These are phyloP conservation scores for Junonia oenone DNA, from an alignment of 2,888 invertebrate species.

Conservation along the genomic window DNA sequence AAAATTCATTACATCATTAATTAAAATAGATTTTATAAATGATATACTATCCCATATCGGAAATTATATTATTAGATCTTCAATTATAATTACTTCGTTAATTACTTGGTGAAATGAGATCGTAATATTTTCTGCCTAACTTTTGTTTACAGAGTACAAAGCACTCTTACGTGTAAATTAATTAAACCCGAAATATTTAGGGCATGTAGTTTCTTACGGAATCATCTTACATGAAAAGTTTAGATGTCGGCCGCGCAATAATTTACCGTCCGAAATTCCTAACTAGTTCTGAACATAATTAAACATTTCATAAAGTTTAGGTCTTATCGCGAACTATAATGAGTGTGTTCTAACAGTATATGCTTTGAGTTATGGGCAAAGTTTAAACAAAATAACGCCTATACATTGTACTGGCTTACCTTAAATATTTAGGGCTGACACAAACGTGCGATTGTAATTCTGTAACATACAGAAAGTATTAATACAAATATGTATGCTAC, in stretches of 20 bases:
- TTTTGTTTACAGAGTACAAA: not conserved
- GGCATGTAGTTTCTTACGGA: conserved; percentile 7
- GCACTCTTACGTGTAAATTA: not conserved
- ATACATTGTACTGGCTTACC: conserved; percentile 3
- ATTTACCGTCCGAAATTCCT: conserved; percentile 22
- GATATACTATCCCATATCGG: no score
- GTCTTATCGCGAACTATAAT: conserved; percentile 26
- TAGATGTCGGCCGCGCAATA: conserved; percentile 26
- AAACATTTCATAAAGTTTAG: conserved; percentile 24
- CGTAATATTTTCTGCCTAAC: not conserved
- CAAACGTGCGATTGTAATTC: conserved; percentile 7
- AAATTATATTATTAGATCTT: no score
- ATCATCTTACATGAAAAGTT: conserved; percentile 24
- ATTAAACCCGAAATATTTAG: not conserved
- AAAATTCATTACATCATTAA: no score
- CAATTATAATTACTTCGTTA: not conserved
- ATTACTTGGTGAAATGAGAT: not conserved
- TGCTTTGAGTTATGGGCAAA: conserved; percentile 22
- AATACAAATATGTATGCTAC: no score
- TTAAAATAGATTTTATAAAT: no score
- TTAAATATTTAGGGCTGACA: not conserved
- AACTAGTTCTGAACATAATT: conserved; percentile 30
- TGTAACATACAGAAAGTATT: no score
- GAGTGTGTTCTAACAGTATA: conserved; percentile 13
- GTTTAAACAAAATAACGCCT: conserved; percentile 18